Evolutionary conservation across 2,888 invertebrate genomes (phyloP), one percentile per base, ranked within the genome.

Genomic region (Oxytorus armatus): DNA sequence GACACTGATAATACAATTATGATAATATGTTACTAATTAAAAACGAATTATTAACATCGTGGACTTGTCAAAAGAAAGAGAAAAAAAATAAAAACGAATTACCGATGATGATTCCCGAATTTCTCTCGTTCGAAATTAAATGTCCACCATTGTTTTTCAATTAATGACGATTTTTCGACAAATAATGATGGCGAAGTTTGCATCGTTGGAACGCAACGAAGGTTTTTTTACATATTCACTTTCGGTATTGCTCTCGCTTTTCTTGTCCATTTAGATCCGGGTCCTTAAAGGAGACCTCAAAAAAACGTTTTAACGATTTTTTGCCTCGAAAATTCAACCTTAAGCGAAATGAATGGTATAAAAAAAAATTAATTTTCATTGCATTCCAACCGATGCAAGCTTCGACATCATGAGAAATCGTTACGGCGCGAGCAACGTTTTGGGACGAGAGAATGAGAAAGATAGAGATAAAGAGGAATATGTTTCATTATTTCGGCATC

Each of bases 1-100:
- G 75, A 72, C 66, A 66, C 79, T 66, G 76, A 79, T 72, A 76
- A 76, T 76, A 76, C 66, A 72, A 79, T 68, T 44, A 88, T 85
- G 85, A 42, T 63, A 74, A 77, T 68, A 77, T 77, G 78, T 73
- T 79, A 72, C 83, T 82, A 77, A 79, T 82, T 68, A 68, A 79
- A 61, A 78, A 18, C 36, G 59, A 77, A 66, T 76, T 23, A 68
- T 70, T 11, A 72, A 66, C 44, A 51, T 69, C 65, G 18, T 70
- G 51, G 36, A 79, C 53, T 65, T 25, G 55, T 65, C 39, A 70
- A 57, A 42, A 79, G 39, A 21, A 47, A 73, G 18, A 29, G 18
- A 66, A 39, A 63, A 63, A 65, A 18, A 25, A 63, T 25, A 25
- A 63, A 39, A 29, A 16, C 25, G 3, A 10, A 39, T 66, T 23